A percentile compares a stretch with the other conserved stretches of the same genome.
Evolutionary conservation across 2,113 vertebrate species (phyloP).

Genomic region (Daphoenositta chrysoptera): DNA sequence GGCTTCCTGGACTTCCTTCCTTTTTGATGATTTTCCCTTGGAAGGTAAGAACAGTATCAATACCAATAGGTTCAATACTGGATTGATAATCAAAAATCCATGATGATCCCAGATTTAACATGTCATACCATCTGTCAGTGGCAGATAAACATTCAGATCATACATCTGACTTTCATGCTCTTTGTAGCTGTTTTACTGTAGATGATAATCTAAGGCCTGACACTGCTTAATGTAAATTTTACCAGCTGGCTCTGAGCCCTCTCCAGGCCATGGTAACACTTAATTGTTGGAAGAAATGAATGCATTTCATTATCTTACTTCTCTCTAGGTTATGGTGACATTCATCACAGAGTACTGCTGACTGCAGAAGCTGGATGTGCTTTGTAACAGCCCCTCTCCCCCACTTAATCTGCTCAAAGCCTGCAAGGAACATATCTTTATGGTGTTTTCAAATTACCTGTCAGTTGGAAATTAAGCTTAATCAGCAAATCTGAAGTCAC

Average conservation of each 20-base stretch:
- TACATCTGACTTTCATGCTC: neutral
- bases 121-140: neutral
- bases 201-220: neutral
- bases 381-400: neutral
- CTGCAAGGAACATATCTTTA: neutral
- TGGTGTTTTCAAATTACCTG: slow-evolving; percentile 10
- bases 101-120: neutral
- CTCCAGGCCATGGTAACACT: neutral
- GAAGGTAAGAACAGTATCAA: neutral
- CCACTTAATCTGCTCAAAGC: neutral
- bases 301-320: slow-evolving; percentile 8
- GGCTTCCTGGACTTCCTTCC: neutral
- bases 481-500: slow-evolving; percentile 43
- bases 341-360: slow-evolving; percentile 21
- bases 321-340: slow-evolving; percentile 30
- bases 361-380: slow-evolving; percentile 8
- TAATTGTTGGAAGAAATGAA: neutral
- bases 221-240: neutral
- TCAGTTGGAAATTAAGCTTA: slow-evolving; percentile 28
- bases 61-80: neutral
- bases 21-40: neutral
- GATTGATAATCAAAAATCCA: neutral
- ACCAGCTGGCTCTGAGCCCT: neutral
- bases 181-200: neutral
- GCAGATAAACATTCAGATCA: neutral